phyloP scores from a whole-genome alignment of 2,888 invertebrate genomes.

The Lycophotia porphyrea region DNA sequence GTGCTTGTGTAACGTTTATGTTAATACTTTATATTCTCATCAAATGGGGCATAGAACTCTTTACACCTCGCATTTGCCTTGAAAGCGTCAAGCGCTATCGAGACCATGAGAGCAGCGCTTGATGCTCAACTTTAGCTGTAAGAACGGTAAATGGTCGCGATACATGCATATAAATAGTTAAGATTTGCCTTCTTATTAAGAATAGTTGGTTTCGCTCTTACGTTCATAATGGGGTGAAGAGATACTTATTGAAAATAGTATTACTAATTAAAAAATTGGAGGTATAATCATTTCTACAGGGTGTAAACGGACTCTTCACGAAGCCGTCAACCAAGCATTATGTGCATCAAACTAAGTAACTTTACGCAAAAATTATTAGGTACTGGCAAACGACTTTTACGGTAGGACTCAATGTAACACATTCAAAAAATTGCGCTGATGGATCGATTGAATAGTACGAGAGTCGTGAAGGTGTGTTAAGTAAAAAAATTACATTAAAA shows the following conservation, averaged over 20 bases:
- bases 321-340: too few species aligned
- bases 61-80: constrained; percentile 35
- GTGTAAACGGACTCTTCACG: too few species aligned
- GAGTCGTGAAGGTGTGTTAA: too few species aligned
- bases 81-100: constrained; percentile 36
- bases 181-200: constrained; percentile 52
- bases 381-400: too few species aligned
- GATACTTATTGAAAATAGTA: not conserved
- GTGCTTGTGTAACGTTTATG: constrained; percentile 65
- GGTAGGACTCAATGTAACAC: too few species aligned
- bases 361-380: too few species aligned
- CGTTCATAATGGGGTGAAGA: constrained; percentile 16
- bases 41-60: constrained; percentile 53
- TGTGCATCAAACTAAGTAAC: too few species aligned
- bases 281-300: too few species aligned
- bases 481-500: too few species aligned
- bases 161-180: constrained; percentile 60
- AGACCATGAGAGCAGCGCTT: constrained; percentile 35
- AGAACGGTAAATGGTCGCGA: constrained; percentile 41
- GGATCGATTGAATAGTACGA: too few species aligned
- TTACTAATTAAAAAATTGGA: not conserved
- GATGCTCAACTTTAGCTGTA: constrained; percentile 32
- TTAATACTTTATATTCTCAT: constrained; percentile 63
- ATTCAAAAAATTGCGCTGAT: too few species aligned
- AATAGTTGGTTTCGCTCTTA: constrained; percentile 18